These are phyloP conservation scores for Chiridota heheva DNA, from an alignment of 35 echinoderm and acorn worm species.

Conservation along the genomic window DNA sequence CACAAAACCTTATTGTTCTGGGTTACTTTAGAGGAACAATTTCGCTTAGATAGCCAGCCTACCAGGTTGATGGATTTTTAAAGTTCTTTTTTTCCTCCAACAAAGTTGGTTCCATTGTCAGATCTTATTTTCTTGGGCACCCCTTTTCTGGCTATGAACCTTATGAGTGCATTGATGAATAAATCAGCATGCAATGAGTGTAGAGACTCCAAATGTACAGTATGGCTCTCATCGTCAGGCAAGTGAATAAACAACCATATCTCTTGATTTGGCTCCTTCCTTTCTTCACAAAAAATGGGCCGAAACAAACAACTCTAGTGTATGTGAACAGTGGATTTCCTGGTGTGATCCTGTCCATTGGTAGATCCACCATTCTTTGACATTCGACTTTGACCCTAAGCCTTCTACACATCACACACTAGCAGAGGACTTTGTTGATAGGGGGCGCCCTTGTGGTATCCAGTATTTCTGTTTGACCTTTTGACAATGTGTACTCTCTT, in stretches of 20 bases:
- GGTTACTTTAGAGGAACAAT: too few relatives aligned
- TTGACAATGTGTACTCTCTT: background rate
- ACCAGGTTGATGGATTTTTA: too few relatives aligned
- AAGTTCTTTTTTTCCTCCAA: constrained; percentile 33
- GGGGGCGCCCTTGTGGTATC: background rate
- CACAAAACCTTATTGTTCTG: too few relatives aligned
- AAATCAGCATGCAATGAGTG: constrained; percentile 30
- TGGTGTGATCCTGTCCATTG: constrained; percentile 34
- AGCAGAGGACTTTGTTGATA: too few relatives aligned
- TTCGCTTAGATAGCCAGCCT: too few relatives aligned
- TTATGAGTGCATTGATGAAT: constrained; percentile 24
- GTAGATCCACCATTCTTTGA: constrained; percentile 61
- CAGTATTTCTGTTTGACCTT: background rate
- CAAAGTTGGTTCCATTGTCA: constrained; percentile 64
- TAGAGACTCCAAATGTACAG: constrained; percentile 16
- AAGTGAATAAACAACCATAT: constrained; percentile 54
- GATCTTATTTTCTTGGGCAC: background rate
- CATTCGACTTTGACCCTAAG: background rate
- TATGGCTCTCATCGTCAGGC: constrained; percentile 37
- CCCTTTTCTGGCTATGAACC: constrained; percentile 44
- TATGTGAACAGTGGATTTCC: constrained; percentile 36
- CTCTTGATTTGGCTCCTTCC: constrained; percentile 38
- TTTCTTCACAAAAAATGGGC: constrained; percentile 42
- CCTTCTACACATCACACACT: constrained; percentile 41
- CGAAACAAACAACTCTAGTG: constrained; percentile 48